Percentiles rank a stretch among this genome's conserved stretches.
Evolutionary conservation across 2,113 vertebrate species (phyloP).

Genomic region (Dolichotis patagonum): DNA sequence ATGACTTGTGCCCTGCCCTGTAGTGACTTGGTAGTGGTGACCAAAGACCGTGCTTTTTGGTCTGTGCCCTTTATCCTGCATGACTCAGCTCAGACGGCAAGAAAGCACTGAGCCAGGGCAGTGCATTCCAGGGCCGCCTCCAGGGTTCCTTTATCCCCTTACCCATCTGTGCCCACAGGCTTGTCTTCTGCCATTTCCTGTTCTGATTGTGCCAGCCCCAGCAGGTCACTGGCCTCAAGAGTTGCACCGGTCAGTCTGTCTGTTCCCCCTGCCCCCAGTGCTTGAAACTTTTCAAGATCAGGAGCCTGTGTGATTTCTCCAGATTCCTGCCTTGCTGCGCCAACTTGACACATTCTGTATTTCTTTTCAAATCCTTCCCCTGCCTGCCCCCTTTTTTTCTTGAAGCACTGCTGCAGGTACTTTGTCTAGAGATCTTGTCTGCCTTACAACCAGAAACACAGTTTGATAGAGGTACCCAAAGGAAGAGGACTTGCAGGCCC

Average conservation of each 20-base stretch:
- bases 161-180: background rate
- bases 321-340: background rate
- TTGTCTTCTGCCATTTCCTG: background rate
- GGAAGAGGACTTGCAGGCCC: background rate
- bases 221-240: background rate
- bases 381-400: background rate
- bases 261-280: background rate
- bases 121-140: background rate
- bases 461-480: constrained; percentile 16
- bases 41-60: background rate
- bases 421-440: background rate
- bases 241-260: too few species aligned
- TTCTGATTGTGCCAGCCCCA: background rate
- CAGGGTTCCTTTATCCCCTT: background rate
- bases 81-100: background rate
- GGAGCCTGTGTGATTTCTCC: background rate
- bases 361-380: background rate
- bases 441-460: background rate
- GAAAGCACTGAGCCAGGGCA: background rate
- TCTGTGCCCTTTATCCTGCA: background rate
- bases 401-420: background rate
- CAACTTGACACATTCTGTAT: background rate
- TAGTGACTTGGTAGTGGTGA: background rate
- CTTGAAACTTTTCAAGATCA: background rate
- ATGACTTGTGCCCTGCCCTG: background rate